Percentiles rank a stretch among this genome's conserved stretches.
Evolutionary conservation across 35 echinoderm and acorn worm species (phyloP).

Genomic region (Patiria miniata): DNA sequence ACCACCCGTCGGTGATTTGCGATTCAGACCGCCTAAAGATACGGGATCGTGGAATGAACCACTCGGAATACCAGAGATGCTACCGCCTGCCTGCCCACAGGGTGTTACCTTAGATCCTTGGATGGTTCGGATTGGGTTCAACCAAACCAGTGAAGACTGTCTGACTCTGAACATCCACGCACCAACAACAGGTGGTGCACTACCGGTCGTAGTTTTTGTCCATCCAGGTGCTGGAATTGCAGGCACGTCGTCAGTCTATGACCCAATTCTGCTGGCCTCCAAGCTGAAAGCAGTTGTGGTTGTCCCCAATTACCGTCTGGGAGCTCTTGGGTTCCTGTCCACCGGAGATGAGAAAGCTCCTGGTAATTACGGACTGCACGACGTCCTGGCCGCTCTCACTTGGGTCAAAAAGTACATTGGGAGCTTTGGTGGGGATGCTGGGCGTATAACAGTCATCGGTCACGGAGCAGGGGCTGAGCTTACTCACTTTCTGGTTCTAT

Average conservation of each 20-base stretch:
- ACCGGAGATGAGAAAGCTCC: slow-evolving; percentile 34
- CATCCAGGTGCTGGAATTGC: slow-evolving; percentile 27
- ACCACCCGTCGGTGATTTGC: slow-evolving; percentile 51
- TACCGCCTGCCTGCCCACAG: slow-evolving; percentile 42
- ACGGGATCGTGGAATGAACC: slow-evolving; percentile 2
- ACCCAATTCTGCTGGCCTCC: slow-evolving; percentile 34
- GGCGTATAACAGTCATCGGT: slow-evolving; percentile 36
- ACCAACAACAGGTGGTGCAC: neutral
- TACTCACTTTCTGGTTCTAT: slow-evolving; percentile 22
- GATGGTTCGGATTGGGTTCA: neutral
- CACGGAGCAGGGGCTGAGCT: slow-evolving; percentile 23
- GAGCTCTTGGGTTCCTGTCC: slow-evolving; percentile 42
- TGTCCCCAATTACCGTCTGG: slow-evolving; percentile 55
- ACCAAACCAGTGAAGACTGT: slow-evolving; percentile 50
- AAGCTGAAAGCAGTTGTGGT: slow-evolving; percentile 41
- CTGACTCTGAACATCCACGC: slow-evolving; percentile 50
- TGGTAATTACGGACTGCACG: slow-evolving; percentile 51
- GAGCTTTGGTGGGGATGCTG: slow-evolving; percentile 54
- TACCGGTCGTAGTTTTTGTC: slow-evolving; percentile 65
- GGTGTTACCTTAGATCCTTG: neutral
- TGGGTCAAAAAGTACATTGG: slow-evolving; percentile 50
- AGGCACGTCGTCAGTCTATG: neutral
- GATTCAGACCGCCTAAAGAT: slow-evolving; percentile 39
- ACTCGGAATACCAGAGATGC: slow-evolving; percentile 29
- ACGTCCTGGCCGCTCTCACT: slow-evolving; percentile 35